Conservation (phyloP, 2,888 invertebrate genomes). For the Chesias legatella region DNA sequence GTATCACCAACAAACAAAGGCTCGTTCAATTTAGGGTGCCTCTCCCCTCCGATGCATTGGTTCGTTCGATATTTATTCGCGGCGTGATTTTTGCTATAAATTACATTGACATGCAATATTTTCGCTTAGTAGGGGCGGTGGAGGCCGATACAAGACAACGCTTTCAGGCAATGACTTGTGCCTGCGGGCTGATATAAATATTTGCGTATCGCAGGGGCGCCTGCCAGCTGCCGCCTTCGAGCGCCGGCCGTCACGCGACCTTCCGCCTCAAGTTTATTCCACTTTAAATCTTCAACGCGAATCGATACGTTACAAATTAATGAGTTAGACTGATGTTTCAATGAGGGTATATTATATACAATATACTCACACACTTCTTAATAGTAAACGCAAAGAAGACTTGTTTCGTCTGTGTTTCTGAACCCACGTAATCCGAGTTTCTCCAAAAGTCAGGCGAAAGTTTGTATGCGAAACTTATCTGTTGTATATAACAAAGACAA, state of each 20-base stretch:
- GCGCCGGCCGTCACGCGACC: slow-evolving; percentile 58
- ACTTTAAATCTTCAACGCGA: slow-evolving; percentile 55
- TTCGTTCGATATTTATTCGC: slow-evolving; percentile 43
- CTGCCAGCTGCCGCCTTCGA: slow-evolving; percentile 39
- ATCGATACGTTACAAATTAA: slow-evolving; percentile 54
- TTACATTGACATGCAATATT: slow-evolving; percentile 65
- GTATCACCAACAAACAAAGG: slow-evolving; percentile 38
- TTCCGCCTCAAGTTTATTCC: slow-evolving; percentile 52
- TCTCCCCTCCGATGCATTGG: slow-evolving; percentile 32
- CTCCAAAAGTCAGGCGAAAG: too few species aligned
- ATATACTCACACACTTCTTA: too few species aligned
- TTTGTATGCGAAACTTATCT: too few species aligned
- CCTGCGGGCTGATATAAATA: slow-evolving; percentile 59
- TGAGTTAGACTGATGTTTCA: not conserved
- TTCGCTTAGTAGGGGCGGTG: slow-evolving; percentile 51
- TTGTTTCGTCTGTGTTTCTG: too few species aligned
- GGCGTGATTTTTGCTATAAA: slow-evolving; percentile 55
- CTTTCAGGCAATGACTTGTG: slow-evolving; percentile 72
- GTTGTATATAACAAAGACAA: too few species aligned
- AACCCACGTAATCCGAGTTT: too few species aligned
- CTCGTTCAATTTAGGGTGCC: slow-evolving; percentile 48
- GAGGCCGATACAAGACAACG: slow-evolving; percentile 62
- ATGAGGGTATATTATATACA: not conserved
- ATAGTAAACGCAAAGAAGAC: too few species aligned
- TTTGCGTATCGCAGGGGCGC: slow-evolving; percentile 62